Percentiles rank a stretch among this genome's conserved stretches.
These are phyloP conservation scores for Pangasius djambal DNA, from an alignment of 2,797 vertebrate species.

Conservation along the genomic window DNA sequence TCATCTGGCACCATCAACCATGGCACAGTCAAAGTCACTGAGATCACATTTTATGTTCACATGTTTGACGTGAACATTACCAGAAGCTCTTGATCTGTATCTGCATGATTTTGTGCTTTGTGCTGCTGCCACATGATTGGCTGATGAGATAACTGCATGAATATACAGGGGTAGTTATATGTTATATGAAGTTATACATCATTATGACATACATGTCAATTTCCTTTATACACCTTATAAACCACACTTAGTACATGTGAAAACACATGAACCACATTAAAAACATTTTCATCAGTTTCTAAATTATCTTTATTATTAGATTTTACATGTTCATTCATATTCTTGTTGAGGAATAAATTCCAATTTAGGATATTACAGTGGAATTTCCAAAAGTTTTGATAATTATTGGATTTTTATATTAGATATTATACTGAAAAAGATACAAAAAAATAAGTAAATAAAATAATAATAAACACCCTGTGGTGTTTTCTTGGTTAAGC, in stretches of 20 bases:
- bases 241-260: neutral
- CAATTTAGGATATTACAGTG: neutral
- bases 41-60: neutral
- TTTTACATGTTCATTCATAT: neutral
- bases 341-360: neutral
- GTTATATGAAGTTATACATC: neutral
- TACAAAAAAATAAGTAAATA: too few species aligned
- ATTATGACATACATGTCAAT: neutral
- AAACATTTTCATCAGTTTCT: neutral
- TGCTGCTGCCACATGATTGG: neutral
- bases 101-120: neutral
- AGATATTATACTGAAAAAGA: neutral
- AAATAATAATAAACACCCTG: neutral
- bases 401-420: neutral
- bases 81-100: neutral
- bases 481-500: neutral
- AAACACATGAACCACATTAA: neutral
- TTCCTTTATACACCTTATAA: neutral
- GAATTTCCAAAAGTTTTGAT: neutral
- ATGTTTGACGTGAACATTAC: neutral
- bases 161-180: neutral
- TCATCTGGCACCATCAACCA: neutral
- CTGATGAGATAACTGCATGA: neutral
- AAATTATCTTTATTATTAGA: neutral
- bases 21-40: neutral